phyloP scores from a whole-genome alignment of 2,888 invertebrate genomes.

The Cerastoderma edule region DNA sequence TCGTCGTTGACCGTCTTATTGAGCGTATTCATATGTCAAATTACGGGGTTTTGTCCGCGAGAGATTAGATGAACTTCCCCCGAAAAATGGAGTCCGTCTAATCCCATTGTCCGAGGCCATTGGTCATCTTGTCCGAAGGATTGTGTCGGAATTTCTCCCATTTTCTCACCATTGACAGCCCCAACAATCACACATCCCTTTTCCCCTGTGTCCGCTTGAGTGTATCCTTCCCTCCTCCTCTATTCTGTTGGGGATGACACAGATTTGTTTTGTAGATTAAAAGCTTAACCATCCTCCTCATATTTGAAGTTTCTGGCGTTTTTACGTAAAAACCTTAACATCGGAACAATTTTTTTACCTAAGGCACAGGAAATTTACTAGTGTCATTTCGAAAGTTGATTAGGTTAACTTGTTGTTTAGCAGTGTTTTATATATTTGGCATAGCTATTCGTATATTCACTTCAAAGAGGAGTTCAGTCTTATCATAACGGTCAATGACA shows the following conservation, averaged over 20 bases:
- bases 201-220: neutral
- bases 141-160: constrained; percentile 58
- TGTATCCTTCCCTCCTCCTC: neutral
- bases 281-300: constrained; percentile 5
- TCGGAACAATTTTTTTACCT: no score
- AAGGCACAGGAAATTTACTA: no score
- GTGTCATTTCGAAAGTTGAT: no score
- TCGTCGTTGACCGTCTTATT: constrained; percentile 53
- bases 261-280: constrained; percentile 6
- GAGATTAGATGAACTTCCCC: constrained; percentile 64
- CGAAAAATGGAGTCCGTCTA: constrained; percentile 58
- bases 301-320: no score
- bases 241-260: neutral
- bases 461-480: no score
- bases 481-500: no score
- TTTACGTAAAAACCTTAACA: no score
- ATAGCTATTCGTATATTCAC: no score
- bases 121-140: constrained; percentile 46
- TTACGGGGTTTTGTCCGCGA: constrained; percentile 61
- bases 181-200: constrained; percentile 51
- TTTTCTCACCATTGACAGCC: constrained; percentile 57
- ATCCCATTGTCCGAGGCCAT: constrained; percentile 55
- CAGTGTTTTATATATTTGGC: no score
- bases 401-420: no score
- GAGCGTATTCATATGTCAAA: constrained; percentile 65